These are phyloP conservation scores for Strix aluco DNA, from an alignment of 2,113 vertebrate genomes.

Conservation along the genomic window DNA sequence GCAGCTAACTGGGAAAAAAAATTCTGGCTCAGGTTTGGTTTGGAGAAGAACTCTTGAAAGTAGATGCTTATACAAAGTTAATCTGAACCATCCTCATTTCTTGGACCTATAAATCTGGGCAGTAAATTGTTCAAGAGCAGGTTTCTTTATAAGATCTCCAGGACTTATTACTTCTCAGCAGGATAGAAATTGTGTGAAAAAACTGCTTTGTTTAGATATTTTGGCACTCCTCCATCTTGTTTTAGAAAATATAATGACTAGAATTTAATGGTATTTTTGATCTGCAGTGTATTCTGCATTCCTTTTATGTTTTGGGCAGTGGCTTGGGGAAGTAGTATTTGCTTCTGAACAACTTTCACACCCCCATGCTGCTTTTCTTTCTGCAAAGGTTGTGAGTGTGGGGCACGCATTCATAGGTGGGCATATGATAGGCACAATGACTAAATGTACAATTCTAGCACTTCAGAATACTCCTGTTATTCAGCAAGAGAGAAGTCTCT, in stretches of 20 bases:
- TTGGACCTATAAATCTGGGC: conserved; percentile 44
- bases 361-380: conserved; percentile 7
- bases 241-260: conserved; percentile 28
- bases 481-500: background rate
- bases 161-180: conserved; percentile 46
- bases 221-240: conserved; percentile 24
- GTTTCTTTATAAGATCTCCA: conserved; percentile 51
- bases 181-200: conserved; percentile 33
- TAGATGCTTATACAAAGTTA: conserved; percentile 28
- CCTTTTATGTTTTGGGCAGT: background rate
- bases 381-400: background rate
- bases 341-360: background rate
- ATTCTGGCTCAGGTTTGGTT: background rate
- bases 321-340: background rate
- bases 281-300: background rate
- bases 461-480: background rate
- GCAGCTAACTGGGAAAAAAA: background rate
- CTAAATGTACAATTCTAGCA: background rate
- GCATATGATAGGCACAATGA: background rate
- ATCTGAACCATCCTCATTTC: conserved; percentile 59
- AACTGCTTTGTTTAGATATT: conserved; percentile 44
- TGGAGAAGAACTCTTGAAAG: background rate
- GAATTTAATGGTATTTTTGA: conserved; percentile 30
- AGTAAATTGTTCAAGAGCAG: conserved; percentile 41
- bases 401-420: background rate